These are phyloP conservation scores for Bovichtus diacanthus DNA, from an alignment of 2,797 vertebrate genomes.

Conservation along the genomic window DNA sequence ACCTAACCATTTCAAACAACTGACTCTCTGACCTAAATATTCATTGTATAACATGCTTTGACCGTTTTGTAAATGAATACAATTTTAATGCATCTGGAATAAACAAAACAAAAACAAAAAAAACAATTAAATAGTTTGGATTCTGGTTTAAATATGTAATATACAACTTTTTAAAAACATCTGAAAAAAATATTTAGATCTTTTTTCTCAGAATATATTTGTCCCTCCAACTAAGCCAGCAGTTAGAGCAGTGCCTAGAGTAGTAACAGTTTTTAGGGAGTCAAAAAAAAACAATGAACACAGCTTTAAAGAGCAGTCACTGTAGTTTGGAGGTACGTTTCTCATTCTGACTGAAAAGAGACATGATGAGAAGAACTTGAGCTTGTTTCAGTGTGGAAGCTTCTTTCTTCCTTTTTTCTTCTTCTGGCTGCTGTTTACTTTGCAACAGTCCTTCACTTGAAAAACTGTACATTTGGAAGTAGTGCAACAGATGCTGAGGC, in stretches of 20 bases:
- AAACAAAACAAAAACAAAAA: background rate
- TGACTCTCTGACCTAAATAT: background rate
- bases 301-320: background rate
- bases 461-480: constrained; percentile 1
- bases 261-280: background rate
- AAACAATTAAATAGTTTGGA: background rate
- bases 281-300: background rate
- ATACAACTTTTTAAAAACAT: too few relatives aligned
- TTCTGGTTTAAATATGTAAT: background rate
- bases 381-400: background rate
- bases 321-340: background rate
- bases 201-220: background rate
- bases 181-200: too few relatives aligned
- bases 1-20: constrained; percentile 6
- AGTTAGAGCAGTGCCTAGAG: too few relatives aligned
- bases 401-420: constrained; percentile 18
- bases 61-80: background rate
- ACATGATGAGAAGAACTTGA: background rate
- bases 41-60: background rate
- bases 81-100: background rate
- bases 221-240: background rate
- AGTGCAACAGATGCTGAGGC: constrained; percentile 9
- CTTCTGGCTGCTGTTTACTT: constrained; percentile 17
- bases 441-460: constrained; percentile 24
- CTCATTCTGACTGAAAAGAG: background rate